These are phyloP conservation scores for Empidonax alnorum DNA, from an alignment of 2,113 vertebrate species.

Conservation along the genomic window DNA sequence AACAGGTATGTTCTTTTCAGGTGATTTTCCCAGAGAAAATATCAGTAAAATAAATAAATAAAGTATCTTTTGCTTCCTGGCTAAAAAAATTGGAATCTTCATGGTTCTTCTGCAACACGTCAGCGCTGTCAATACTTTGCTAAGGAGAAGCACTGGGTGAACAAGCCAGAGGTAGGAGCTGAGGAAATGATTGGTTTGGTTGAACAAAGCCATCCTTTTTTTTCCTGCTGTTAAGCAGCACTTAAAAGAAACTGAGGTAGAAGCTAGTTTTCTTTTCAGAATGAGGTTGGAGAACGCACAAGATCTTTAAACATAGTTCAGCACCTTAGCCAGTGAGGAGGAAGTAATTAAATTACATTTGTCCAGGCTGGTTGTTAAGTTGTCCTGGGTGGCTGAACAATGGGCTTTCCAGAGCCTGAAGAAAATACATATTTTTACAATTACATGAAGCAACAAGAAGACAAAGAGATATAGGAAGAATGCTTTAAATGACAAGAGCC, in stretches of 20 bases:
- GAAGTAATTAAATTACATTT: constrained; percentile 68
- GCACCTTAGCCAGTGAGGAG: constrained; percentile 53
- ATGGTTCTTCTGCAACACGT: neutral
- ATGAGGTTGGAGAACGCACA: constrained; percentile 47
- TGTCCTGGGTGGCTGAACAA: constrained; percentile 53
- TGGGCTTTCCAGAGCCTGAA: constrained; percentile 26
- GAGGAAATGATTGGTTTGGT: constrained; percentile 36
- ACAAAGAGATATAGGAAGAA: constrained; percentile 22
- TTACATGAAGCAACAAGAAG: constrained; percentile 46
- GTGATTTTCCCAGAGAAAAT: neutral
- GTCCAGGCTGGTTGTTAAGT: constrained; percentile 51
- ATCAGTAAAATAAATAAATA: neutral
- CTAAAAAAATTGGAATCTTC: neutral
- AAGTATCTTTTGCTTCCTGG: neutral
- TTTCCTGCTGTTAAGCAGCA: constrained; percentile 40
- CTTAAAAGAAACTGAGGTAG: constrained; percentile 55
- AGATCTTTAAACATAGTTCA: constrained; percentile 63
- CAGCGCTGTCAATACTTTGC: constrained; percentile 19
- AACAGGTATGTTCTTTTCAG: neutral
- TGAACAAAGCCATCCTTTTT: constrained; percentile 52
- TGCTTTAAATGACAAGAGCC: constrained; percentile 21
- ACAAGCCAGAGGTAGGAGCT: constrained; percentile 24
- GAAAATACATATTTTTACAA: constrained; percentile 55
- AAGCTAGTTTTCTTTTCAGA: constrained; percentile 55
- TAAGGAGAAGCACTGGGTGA: neutral